phyloP scores from a whole-genome alignment of 2,797 vertebrate species.

The Anabas testudineus region DNA sequence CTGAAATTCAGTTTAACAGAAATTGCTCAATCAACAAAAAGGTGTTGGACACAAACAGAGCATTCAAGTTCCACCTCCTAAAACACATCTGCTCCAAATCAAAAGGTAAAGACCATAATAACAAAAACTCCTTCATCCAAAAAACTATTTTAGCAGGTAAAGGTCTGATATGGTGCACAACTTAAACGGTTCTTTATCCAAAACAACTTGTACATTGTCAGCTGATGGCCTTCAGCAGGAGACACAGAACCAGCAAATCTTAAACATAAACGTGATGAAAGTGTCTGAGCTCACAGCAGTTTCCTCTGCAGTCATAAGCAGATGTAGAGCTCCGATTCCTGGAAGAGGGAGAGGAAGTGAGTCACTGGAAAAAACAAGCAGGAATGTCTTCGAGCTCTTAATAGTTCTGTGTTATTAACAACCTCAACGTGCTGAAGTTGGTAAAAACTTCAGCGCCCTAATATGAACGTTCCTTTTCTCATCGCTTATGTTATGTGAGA shows the following conservation, averaged over 20 bases:
- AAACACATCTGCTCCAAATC: constrained; percentile 7
- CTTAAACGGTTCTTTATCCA: background rate
- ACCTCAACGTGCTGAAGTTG: background rate
- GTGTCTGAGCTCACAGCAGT: background rate
- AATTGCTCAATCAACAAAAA: background rate
- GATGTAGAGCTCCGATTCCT: constrained; percentile 80
- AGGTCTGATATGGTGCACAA: background rate
- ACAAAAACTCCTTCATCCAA: background rate
- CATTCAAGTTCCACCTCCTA: background rate
- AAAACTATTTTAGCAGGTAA: background rate
- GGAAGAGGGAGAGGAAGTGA: constrained; percentile 19
- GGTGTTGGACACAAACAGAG: background rate
- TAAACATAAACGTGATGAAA: background rate
- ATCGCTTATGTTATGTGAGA: too few relatives aligned
- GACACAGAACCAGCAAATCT: background rate
- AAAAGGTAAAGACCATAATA: too few relatives aligned
- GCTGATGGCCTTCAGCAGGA: background rate
- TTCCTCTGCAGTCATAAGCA: constrained; percentile 65
- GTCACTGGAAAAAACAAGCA: background rate
- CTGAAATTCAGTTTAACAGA: background rate
- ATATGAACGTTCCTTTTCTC: background rate
- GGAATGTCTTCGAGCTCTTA: background rate
- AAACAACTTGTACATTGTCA: background rate
- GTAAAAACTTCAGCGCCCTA: background rate
- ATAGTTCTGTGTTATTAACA: too few relatives aligned